Evolutionary conservation across 1,140 invertebrate species (phyloP), one percentile per base, ranked within the genome.

Genomic region (Ptiloglossa arizonensis): DNA sequence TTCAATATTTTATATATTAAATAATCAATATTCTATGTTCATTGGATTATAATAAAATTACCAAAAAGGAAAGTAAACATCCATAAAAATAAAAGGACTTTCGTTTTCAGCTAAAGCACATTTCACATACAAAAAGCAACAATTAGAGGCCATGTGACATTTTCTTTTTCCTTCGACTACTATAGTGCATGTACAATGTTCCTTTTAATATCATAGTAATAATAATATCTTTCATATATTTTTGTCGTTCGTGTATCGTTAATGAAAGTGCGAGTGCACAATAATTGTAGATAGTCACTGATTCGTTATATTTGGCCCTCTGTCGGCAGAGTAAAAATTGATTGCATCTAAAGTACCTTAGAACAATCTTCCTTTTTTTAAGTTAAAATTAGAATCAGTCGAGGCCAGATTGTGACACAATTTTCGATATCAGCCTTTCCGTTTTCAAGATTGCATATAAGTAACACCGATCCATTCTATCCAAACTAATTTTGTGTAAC

Each of bases 61-160:
- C 52, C 64, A 82, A 87, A 85, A 80, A 83, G 76, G 67, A 81
- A 79, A 67, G 44, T 81, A 78, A 73, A 85, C 57, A 68, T 80
- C 75, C 66, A 81, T 80, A 82, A 83, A 83, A 86, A 82, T 72
- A 88, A 83, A 81, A 83, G 57, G 63, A 75, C 63, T 80, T 80
- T 78, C 54, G 48, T 79, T 88, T 64, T 76, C 80, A 90, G 87
- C 90, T 85, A 89, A 91, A 92, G 91, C 91, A 90, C 88, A 73
- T 89, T 87, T 89, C 87, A 91, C 89, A 87, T 91, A 92, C 88
- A 91, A 90, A 91, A 91, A 92, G 91, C 91, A 92, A 92, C 90
- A 87, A 88, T 92, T 90, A 92, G 90, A 92, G 90, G 91, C 91
- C 90, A 89, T 92, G 89, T 89, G 88, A 87, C 54, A 48, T 75